Conservation (phyloP, 92 coral and sea anemone genomes). For the Porites rus region DNA sequence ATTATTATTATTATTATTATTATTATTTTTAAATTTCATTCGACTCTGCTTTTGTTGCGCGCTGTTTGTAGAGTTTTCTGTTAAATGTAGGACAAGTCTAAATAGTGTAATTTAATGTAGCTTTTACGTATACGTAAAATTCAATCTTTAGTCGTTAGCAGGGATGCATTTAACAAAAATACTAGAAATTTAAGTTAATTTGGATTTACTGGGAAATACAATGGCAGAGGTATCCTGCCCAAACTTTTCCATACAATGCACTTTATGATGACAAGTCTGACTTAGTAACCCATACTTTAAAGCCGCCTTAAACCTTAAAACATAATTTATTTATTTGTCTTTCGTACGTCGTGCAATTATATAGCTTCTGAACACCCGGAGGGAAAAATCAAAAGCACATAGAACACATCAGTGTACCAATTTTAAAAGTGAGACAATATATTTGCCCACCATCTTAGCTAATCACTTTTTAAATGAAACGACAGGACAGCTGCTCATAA, state of each 20-base stretch:
- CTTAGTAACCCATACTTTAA: neutral
- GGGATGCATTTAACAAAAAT: conserved; percentile 47
- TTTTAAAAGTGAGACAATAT: neutral
- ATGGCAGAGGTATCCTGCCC: conserved; percentile 37
- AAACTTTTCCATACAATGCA: conserved; percentile 25
- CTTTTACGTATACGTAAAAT: no score
- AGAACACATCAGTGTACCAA: neutral
- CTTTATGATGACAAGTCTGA: conserved; percentile 40
- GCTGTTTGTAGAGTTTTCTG: no score
- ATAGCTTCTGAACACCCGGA: neutral
- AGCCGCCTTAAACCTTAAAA: conserved; percentile 17
- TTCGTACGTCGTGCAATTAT: neutral
- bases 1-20: no score
- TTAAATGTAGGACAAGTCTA: no score
- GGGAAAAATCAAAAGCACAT: no score
- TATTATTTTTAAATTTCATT: neutral
- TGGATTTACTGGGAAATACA: conserved; percentile 22
- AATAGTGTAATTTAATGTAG: no score
- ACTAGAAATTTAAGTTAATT: conserved; percentile 23
- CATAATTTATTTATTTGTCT: neutral
- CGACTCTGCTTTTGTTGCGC: conserved; percentile 18
- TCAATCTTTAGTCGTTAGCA: conserved; percentile 5
- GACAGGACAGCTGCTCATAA: conserved; percentile 8
- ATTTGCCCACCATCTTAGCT: neutral
- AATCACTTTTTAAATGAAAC: no score